A percentile compares a stretch with the other conserved stretches of the same genome.
phyloP scores from a whole-genome alignment of 2,888 invertebrate genomes.

The Serripes groenlandicus region DNA sequence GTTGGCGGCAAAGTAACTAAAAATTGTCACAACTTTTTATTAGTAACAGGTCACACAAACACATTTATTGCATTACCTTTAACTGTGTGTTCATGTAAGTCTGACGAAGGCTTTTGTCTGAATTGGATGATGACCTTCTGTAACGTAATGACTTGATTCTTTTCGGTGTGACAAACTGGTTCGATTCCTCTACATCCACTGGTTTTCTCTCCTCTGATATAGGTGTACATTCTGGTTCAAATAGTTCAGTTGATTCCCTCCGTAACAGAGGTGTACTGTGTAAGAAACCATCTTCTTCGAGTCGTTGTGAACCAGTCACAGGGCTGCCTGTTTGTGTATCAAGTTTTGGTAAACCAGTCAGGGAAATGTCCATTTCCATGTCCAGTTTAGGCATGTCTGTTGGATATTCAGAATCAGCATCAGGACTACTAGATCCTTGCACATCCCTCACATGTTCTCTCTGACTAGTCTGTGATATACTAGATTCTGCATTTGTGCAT shows the following conservation, averaged over 20 bases:
- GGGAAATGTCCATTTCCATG: neutral
- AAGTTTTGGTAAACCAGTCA: neutral
- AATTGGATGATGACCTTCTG: constrained; percentile 72
- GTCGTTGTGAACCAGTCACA: neutral
- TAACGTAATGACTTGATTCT: constrained; percentile 57
- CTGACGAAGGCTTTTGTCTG: constrained; percentile 68
- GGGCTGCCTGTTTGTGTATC: constrained; percentile 6
- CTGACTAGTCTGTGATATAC: neutral
- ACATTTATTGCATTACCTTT: constrained; percentile 75
- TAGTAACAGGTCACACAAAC: no score
- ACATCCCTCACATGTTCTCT: neutral
- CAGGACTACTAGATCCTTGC: neutral
- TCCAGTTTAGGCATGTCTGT: neutral
- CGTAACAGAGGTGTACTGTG: constrained; percentile 69
- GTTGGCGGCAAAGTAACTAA: no score
- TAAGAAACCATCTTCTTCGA: constrained; percentile 16
- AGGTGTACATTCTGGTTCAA: constrained; percentile 70
- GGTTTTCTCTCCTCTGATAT: constrained; percentile 44
- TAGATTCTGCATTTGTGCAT: neutral
- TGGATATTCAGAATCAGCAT: neutral
- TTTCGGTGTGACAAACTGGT: constrained; percentile 68
- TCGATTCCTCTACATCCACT: constrained; percentile 17
- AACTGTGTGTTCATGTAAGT: constrained; percentile 72
- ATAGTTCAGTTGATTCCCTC: constrained; percentile 59
- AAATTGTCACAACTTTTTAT: no score